Conservation (phyloP, 1,140 invertebrate genomes). For the Scaptomyza montana region DNA sequence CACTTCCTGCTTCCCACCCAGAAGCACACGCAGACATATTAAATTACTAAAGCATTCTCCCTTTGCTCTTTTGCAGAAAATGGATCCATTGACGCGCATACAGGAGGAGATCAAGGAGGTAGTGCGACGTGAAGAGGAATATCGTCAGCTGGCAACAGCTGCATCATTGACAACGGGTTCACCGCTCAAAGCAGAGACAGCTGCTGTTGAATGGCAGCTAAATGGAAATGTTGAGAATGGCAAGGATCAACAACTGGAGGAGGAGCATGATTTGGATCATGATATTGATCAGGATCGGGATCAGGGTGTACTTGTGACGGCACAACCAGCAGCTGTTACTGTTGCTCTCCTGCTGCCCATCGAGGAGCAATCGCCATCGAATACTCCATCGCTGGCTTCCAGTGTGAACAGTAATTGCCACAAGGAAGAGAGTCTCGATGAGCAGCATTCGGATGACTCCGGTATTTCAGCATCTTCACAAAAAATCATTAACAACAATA, state of each 20-base stretch:
- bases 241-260: not conserved
- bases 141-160: constrained; percentile 86
- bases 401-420: constrained; percentile 65
- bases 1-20: constrained; percentile 41
- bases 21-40: constrained; percentile 1
- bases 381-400: constrained; percentile 66
- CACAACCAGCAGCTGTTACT: constrained; percentile 53
- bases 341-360: constrained; percentile 48
- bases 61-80: constrained; percentile 83
- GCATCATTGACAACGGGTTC: constrained; percentile 54
- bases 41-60: constrained; percentile 9
- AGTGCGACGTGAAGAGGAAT: constrained; percentile 87
- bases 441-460: constrained; percentile 79
- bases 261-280: constrained; percentile 1
- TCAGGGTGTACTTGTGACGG: constrained; percentile 58
- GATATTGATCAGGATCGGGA: constrained; percentile 20
- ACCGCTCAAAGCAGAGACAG: constrained; percentile 25
- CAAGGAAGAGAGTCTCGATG: constrained; percentile 79
- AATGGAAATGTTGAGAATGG: constrained; percentile 27
- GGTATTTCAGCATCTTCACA: constrained; percentile 76
- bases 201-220: constrained; percentile 72
- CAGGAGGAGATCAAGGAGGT: constrained; percentile 89
- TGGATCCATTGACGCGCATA: constrained; percentile 87
- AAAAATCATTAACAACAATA: constrained; percentile 43
- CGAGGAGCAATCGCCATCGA: constrained; percentile 65